A percentile compares a stretch with the other conserved stretches of the same genome.
These are phyloP conservation scores for Paracentrotus lividus DNA, from an alignment of 53 echinoderm and acorn worm species.

Conservation along the genomic window DNA sequence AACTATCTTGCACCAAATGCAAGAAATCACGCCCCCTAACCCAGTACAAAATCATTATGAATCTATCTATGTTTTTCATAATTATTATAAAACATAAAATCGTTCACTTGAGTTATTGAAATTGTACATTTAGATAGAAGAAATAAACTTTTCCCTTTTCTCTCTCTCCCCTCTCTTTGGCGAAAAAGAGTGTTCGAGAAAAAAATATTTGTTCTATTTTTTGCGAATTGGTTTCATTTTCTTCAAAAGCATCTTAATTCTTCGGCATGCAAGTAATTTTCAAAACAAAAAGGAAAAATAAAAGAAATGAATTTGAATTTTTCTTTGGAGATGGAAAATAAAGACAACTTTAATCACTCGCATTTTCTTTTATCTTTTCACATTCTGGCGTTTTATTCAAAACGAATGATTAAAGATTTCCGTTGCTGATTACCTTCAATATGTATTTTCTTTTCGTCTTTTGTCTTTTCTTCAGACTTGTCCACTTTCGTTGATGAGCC, in stretches of 20 bases:
- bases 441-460: neutral
- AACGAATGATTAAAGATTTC: conserved; percentile 31
- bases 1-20: too few species aligned
- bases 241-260: neutral
- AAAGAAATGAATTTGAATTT: neutral
- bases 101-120: too few species aligned
- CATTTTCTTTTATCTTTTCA: conserved; percentile 16
- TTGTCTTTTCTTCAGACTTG: neutral
- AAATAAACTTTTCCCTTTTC: conserved; percentile 9
- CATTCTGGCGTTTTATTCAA: neutral
- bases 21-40: too few species aligned
- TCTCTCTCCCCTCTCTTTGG: conserved; percentile 17
- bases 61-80: too few species aligned
- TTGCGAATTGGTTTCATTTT: neutral
- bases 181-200: neutral
- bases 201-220: neutral
- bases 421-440: conserved; percentile 31
- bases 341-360: neutral
- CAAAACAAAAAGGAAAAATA: neutral
- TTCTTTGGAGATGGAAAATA: neutral
- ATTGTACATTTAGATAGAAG: too few species aligned
- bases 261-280: neutral
- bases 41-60: too few species aligned
- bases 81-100: too few species aligned
- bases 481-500: conserved; percentile 13